Evolutionary conservation across 2,888 invertebrate genomes (phyloP).

Genomic region (Drosophila rellima): DNA sequence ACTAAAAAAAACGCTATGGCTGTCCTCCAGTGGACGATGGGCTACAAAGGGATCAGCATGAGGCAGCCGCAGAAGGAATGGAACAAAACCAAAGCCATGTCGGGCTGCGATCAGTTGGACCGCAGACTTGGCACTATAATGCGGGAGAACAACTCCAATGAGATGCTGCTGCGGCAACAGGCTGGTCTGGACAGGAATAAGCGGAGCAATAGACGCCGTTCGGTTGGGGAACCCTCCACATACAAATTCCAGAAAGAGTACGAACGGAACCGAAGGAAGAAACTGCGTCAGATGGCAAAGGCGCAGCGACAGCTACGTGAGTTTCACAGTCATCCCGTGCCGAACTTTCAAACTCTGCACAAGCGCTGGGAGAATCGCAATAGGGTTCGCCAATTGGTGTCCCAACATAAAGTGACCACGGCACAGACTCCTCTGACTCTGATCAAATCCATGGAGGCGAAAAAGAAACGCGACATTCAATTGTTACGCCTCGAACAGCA

Average conservation of each 20-base stretch:
- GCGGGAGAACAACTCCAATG: constrained; percentile 33
- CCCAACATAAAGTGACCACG: constrained; percentile 37
- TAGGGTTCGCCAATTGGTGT: constrained; percentile 12
- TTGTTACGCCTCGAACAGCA: background rate
- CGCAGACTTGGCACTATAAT: constrained; percentile 30
- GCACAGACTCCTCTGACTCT: constrained; percentile 56
- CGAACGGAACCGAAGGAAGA: constrained; percentile 14
- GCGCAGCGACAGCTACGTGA: background rate
- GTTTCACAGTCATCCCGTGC: constrained; percentile 52
- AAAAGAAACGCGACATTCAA: constrained; percentile 19
- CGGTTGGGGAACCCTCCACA: constrained; percentile 13
- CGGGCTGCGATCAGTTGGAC: constrained; percentile 32
- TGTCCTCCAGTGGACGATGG: constrained; percentile 28
- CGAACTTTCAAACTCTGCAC: constrained; percentile 52
- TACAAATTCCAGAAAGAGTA: constrained; percentile 37
- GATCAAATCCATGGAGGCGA: constrained; percentile 31
- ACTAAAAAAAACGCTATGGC: constrained; percentile 27
- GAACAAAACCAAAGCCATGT: background rate
- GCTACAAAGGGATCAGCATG: constrained; percentile 18
- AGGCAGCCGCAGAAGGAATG: background rate
- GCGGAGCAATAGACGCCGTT: background rate
- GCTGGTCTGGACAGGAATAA: constrained; percentile 52
- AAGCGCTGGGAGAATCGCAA: constrained; percentile 29
- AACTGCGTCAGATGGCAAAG: background rate
- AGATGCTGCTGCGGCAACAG: constrained; percentile 44